Evolutionary conservation across 2,797 vertebrate genomes (phyloP).

Genomic region (Gymnothorax javanicus): DNA sequence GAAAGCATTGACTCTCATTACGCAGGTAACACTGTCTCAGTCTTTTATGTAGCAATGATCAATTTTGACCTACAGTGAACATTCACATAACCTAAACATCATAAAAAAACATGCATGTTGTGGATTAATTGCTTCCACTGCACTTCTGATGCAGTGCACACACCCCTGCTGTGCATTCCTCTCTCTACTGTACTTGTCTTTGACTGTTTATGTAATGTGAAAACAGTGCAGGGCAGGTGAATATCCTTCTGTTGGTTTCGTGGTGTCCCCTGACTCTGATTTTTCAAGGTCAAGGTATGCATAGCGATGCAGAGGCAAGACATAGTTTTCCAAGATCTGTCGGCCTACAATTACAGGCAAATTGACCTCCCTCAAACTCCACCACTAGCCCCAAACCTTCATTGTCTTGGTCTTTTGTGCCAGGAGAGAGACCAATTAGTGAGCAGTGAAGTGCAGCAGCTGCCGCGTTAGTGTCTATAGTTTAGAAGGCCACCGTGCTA

Average conservation of each 20-base stretch:
- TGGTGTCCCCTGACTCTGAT: background rate
- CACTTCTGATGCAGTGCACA: background rate
- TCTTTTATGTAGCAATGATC: background rate
- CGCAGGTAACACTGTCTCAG: background rate
- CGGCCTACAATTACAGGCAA: background rate
- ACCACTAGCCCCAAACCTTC: background rate
- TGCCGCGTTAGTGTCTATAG: background rate
- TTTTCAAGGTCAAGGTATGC: background rate
- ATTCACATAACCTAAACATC: conserved; percentile 9
- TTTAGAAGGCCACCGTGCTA: background rate
- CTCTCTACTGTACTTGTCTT: background rate
- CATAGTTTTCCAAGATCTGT: conserved; percentile 25
- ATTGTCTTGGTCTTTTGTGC: background rate
- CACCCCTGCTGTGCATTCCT: background rate
- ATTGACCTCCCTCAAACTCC: background rate
- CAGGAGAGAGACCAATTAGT: conserved; percentile 8
- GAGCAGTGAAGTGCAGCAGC: background rate
- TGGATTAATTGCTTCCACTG: background rate
- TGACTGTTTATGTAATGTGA: background rate
- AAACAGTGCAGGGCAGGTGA: background rate
- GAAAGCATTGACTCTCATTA: background rate
- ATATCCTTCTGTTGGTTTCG: background rate
- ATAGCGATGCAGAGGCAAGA: background rate
- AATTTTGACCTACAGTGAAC: background rate
- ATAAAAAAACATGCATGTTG: background rate